phyloP scores from a whole-genome alignment of 2,888 invertebrate genomes.

The Oxyscelio sp. region DNA sequence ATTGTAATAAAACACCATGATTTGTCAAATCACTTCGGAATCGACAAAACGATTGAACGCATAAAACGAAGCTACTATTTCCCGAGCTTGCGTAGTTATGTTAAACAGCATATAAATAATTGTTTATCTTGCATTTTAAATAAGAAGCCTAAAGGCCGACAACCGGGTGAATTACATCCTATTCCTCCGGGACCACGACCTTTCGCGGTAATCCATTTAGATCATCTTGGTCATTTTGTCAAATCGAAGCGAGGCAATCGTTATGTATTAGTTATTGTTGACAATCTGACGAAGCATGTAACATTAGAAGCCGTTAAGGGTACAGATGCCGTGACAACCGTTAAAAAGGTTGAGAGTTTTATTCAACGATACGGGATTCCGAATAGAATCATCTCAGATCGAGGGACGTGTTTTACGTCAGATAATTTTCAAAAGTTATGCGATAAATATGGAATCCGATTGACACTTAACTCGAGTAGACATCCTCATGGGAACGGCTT shows the following conservation, averaged over 20 bases:
- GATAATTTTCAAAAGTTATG: slow-evolving; percentile 40
- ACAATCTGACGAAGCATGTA: slow-evolving; percentile 67
- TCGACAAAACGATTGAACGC: slow-evolving; percentile 61
- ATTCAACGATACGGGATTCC: slow-evolving; percentile 49
- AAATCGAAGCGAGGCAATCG: slow-evolving; percentile 38
- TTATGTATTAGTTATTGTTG: slow-evolving; percentile 62
- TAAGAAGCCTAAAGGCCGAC: too few species aligned
- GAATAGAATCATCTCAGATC: slow-evolving; percentile 28
- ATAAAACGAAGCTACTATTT: slow-evolving; percentile 69
- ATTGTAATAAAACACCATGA: slow-evolving; percentile 68
- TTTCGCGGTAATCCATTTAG: slow-evolving; percentile 66
- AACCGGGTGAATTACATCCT: too few species aligned
- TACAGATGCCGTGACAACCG: slow-evolving; percentile 20
- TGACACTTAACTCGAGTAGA: slow-evolving; percentile 49
- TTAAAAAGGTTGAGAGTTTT: slow-evolving; percentile 45
- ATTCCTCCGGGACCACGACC: slow-evolving; percentile 57
- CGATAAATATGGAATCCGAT: slow-evolving; percentile 2
- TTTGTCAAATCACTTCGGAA: slow-evolving; percentile 66
- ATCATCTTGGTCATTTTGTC: slow-evolving; percentile 69
- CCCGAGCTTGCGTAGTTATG: slow-evolving; percentile 19
- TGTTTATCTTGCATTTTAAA: slow-evolving; percentile 69
- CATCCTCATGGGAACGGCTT: slow-evolving; percentile 58
- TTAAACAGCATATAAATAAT: slow-evolving; percentile 42
- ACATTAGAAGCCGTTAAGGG: slow-evolving; percentile 53
- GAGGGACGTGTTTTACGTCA: slow-evolving; percentile 54